phyloP scores from a whole-genome alignment of 2,888 invertebrate species.

The Tanypteryx hageni region DNA sequence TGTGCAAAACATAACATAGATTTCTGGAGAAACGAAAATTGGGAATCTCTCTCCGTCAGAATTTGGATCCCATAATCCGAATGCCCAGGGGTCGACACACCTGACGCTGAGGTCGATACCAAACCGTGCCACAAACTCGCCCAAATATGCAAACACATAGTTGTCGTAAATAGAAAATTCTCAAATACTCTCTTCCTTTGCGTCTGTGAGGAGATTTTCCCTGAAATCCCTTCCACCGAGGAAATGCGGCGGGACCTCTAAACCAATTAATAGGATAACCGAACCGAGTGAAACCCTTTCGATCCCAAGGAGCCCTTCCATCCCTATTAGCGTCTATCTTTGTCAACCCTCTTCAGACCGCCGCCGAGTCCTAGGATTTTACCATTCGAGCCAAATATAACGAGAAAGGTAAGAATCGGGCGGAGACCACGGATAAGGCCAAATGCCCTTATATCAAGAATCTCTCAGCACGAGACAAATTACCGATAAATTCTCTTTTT shows the following conservation, averaged over 20 bases:
- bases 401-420: too few species aligned
- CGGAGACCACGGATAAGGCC: too few species aligned
- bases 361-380: too few species aligned
- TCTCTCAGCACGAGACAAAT: too few species aligned
- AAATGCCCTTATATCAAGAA: too few species aligned
- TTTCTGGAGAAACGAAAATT: background rate
- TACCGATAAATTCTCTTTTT: too few species aligned
- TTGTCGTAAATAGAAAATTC: background rate
- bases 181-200: background rate
- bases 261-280: too few species aligned
- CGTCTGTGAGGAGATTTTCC: background rate
- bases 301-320: too few species aligned
- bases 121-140: background rate
- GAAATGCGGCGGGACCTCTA: background rate
- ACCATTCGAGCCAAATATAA: too few species aligned
- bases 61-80: constrained; percentile 19
- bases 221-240: background rate
- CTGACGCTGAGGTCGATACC: background rate
- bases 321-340: too few species aligned
- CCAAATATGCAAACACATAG: background rate
- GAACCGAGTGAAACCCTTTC: too few species aligned
- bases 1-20: background rate
- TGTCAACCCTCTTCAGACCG: too few species aligned
- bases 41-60: background rate
- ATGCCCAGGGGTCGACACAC: background rate